Conservation (phyloP, 2,888 invertebrate genomes). For the Callosobruchus maculatus region DNA sequence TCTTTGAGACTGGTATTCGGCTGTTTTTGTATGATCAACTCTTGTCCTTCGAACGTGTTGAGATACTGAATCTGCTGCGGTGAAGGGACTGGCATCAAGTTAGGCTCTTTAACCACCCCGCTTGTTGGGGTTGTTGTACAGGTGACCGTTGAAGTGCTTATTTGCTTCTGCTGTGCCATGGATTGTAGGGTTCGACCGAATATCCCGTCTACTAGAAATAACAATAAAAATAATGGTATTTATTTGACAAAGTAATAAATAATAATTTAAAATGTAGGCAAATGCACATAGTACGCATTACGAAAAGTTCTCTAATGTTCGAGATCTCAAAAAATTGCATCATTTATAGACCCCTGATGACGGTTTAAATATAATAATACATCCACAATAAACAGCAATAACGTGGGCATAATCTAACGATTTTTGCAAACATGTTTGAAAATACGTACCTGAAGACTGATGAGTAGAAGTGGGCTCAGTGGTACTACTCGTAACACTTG, state of each 20-base stretch:
- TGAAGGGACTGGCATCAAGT: slow-evolving; percentile 92
- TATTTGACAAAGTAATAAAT: too few relatives aligned
- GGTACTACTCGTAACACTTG: slow-evolving; percentile 52
- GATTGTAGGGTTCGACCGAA: slow-evolving; percentile 63
- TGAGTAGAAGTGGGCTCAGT: slow-evolving; percentile 46
- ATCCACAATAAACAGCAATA: too few relatives aligned
- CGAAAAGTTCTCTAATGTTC: too few relatives aligned
- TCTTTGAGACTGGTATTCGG: slow-evolving; percentile 86
- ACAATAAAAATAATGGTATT: too few relatives aligned
- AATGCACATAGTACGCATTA: too few relatives aligned
- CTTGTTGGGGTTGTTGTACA: slow-evolving; percentile 41
- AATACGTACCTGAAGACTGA: slow-evolving; percentile 43
- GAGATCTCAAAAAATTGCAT: too few relatives aligned
- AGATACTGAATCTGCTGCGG: slow-evolving; percentile 95
- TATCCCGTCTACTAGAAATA: slow-evolving; percentile 55
- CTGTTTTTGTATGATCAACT: slow-evolving; percentile 93
- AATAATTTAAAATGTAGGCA: too few relatives aligned
- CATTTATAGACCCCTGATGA: too few relatives aligned
- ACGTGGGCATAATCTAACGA: too few relatives aligned
- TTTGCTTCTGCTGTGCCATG: slow-evolving; percentile 59
- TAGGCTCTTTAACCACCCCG: slow-evolving; percentile 66
- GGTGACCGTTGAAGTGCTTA: slow-evolving; percentile 42
- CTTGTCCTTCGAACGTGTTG: slow-evolving; percentile 94
- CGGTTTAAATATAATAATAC: too few relatives aligned
- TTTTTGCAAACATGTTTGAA: not conserved